Evolutionary conservation across 2,888 invertebrate genomes (phyloP).

Genomic region (Gymnoscelis rufifasciata): DNA sequence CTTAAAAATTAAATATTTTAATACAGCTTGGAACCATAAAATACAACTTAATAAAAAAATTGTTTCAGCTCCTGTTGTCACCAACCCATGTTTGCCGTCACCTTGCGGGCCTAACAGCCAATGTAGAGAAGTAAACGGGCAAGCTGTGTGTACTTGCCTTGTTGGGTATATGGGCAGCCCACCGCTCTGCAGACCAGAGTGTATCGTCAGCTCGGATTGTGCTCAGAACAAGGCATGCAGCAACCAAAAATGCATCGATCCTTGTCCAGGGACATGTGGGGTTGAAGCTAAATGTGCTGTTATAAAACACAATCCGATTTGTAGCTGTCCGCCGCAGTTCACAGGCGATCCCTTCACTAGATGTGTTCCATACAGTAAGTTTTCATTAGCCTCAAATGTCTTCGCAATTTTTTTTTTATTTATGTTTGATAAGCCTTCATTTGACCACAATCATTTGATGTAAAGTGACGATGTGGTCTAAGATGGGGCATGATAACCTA

Average conservation of each 20-base stretch:
- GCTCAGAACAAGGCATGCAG: slow-evolving; percentile 84
- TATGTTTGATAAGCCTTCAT: no score
- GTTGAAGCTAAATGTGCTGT: slow-evolving; percentile 84
- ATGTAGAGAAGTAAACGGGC: slow-evolving; percentile 81
- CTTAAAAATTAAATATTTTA: no score
- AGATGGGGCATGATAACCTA: no score
- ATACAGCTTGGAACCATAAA: no score
- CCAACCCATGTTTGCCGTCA: slow-evolving; percentile 83
- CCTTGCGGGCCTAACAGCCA: slow-evolving; percentile 89
- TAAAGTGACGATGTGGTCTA: no score
- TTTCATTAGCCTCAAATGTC: neutral
- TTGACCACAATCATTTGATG: no score
- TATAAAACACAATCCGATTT: slow-evolving; percentile 87
- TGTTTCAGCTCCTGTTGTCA: slow-evolving; percentile 54
- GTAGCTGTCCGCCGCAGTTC: slow-evolving; percentile 82
- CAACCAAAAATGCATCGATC: slow-evolving; percentile 86
- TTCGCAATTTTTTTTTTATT: no score
- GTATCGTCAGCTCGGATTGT: slow-evolving; percentile 87
- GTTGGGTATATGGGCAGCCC: slow-evolving; percentile 84
- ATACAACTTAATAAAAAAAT: neutral
- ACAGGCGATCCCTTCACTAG: slow-evolving; percentile 88
- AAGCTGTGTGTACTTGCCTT: slow-evolving; percentile 86
- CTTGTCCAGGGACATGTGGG: slow-evolving; percentile 87
- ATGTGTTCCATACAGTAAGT: slow-evolving; percentile 76
- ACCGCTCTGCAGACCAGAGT: slow-evolving; percentile 87